Conservation (phyloP, 2,888 invertebrate species). For the Perizoma flavofasciatum region DNA sequence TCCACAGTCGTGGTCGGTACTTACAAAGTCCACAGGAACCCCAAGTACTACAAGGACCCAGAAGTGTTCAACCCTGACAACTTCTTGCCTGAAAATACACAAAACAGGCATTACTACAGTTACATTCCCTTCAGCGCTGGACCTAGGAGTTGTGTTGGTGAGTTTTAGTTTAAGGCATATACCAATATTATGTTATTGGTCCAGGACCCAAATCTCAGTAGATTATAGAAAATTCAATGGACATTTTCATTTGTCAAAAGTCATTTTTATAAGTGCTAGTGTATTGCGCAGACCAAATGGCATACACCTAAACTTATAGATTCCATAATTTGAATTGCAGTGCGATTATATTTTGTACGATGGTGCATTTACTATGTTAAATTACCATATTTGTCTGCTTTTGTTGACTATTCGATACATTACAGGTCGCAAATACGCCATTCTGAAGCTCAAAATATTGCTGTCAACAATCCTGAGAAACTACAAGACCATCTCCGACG, state of each 20-base stretch:
- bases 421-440: conserved; percentile 89
- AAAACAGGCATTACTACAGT: conserved; percentile 90
- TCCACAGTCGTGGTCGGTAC: conserved; percentile 87
- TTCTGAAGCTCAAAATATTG: conserved; percentile 88
- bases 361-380: too few relatives aligned
- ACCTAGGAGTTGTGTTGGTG: conserved; percentile 90
- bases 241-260: too few relatives aligned
- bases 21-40: conserved; percentile 87
- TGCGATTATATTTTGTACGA: too few relatives aligned
- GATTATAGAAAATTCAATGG: too few relatives aligned
- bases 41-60: conserved; percentile 87
- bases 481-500: conserved; percentile 85
- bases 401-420: conserved; percentile 3
- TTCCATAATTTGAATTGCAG: too few relatives aligned
- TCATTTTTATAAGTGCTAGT: too few relatives aligned
- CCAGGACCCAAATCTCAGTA: too few relatives aligned
- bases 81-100: conserved; percentile 89
- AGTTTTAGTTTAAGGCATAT: conserved; percentile 40
- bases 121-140: conserved; percentile 93
- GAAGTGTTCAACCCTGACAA: conserved; percentile 90
- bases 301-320: too few relatives aligned
- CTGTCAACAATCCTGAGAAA: conserved; percentile 88
- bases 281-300: too few relatives aligned
- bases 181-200: too few relatives aligned
- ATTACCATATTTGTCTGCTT: too few relatives aligned